Base-by-base conservation (phyloP, 2,113 vertebrate species). In the Oreotragus oreotragus region DNA sequence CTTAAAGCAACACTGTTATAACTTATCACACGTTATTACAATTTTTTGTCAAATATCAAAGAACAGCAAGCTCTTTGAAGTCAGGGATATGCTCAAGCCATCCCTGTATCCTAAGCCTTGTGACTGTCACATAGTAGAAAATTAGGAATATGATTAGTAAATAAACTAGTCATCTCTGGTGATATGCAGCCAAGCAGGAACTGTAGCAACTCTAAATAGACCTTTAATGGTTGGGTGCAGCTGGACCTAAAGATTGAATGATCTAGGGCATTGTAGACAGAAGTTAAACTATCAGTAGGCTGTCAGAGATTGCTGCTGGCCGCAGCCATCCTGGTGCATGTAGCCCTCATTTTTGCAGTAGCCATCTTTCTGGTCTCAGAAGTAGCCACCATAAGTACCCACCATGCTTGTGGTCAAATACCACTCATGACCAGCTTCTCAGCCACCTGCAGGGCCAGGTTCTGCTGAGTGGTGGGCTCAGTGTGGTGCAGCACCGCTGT, bases 401-500 rank as follows among this genome's bases (percentile, higher is more conserved):
- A 70, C 64, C n/a, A 36, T 99, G 99, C 95, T 99, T 99, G 7
- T 99, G 99, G 98, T 99, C 99, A 13, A 98, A 99, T 1, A 99
- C 99, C 99, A 99, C 98, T 99, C 99, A 1, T 99, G 33, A 99
- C 99, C 90, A 99, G 98, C 88, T 99, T 99, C 98, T 99, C 99
- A 0, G 99, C 99, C 98, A 99, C 98, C 98, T 99, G 98, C 96
- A 99, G 98, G 0, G 99, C 99, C 98, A 99, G 99, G 98, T 99
- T 99, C 98, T 99, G 99, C 64, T 99, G 99, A 84, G 99, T 99
- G 2, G 99, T 99, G 97, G 99, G 99, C 98, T 99, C 99, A 0
- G 99, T 99, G 91, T 99, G 99, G 97, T 99, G 99, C 99, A 99
- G 99, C 98, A 99, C 97, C 45, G 99, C 99, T 0, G 99, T 99